Evolutionary conservation across 2,888 invertebrate genomes (phyloP).

Genomic region (Coremacera marginata): DNA sequence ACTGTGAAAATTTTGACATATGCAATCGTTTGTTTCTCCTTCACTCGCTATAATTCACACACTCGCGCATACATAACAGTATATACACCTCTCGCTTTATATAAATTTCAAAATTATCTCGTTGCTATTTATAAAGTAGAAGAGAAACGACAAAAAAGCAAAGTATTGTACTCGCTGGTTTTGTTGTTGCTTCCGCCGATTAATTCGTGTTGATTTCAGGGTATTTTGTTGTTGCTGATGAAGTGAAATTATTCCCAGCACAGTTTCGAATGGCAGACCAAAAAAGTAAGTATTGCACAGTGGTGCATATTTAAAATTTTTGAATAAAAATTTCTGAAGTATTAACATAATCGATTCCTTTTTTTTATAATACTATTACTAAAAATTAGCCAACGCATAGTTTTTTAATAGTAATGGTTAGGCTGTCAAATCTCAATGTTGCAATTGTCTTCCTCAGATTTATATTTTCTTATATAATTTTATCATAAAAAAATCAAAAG

Average conservation of each 20-base stretch:
- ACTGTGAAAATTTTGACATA: conserved; percentile 41
- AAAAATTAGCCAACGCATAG: no score
- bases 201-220: neutral
- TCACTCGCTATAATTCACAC: conserved; percentile 22
- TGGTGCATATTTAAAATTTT: neutral
- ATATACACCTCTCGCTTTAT: conserved; percentile 35
- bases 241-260: conserved; percentile 23
- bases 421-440: no score
- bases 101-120: conserved; percentile 42
- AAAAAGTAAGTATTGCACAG: conserved; percentile 2
- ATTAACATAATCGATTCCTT: no score
- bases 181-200: neutral
- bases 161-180: conserved; percentile 34
- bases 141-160: conserved; percentile 4
- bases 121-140: conserved; percentile 30
- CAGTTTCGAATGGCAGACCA: conserved; percentile 2
- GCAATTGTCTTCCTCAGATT: no score
- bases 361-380: no score
- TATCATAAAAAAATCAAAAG: no score
- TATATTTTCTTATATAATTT: no score
- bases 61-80: conserved; percentile 8
- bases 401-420: no score
- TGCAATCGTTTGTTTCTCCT: conserved; percentile 34
- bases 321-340: neutral
- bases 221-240: conserved; percentile 1